Evolutionary conservation across 2,797 vertebrate species (phyloP).

Genomic region (Alca torda): DNA sequence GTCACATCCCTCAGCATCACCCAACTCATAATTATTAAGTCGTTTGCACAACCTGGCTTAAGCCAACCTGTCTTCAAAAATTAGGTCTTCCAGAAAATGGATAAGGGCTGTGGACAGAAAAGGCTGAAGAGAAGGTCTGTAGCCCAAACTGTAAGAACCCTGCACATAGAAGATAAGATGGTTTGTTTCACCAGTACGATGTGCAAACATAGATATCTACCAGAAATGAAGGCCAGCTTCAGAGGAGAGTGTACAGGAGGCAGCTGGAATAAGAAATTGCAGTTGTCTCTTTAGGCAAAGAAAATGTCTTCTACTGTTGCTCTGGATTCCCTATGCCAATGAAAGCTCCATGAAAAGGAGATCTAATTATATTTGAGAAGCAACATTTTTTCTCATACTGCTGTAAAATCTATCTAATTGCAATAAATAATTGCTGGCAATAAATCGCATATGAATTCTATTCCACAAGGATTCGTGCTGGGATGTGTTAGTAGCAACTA

Average conservation of each 20-base stretch:
- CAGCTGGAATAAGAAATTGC: background rate
- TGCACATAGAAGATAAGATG: background rate
- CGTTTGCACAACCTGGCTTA: background rate
- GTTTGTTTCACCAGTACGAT: background rate
- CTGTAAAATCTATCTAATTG: background rate
- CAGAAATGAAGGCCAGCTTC: background rate
- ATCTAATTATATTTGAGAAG: background rate
- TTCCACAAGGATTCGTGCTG: background rate
- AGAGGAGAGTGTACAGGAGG: background rate
- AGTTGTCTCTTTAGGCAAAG: background rate
- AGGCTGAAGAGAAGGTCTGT: background rate
- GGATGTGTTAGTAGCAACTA: background rate
- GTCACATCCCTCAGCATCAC: background rate
- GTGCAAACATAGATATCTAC: background rate
- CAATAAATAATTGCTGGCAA: background rate
- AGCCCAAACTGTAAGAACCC: background rate
- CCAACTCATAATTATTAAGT: background rate
- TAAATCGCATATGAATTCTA: background rate
- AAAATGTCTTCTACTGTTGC: background rate
- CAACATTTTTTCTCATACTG: background rate
- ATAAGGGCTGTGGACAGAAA: background rate
- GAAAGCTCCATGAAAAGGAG: background rate
- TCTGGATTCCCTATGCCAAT: background rate
- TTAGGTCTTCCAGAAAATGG: background rate
- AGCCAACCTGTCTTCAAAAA: background rate